Evolutionary conservation across 2,113 vertebrate species (phyloP).

Genomic region (Podarcis muralis): DNA sequence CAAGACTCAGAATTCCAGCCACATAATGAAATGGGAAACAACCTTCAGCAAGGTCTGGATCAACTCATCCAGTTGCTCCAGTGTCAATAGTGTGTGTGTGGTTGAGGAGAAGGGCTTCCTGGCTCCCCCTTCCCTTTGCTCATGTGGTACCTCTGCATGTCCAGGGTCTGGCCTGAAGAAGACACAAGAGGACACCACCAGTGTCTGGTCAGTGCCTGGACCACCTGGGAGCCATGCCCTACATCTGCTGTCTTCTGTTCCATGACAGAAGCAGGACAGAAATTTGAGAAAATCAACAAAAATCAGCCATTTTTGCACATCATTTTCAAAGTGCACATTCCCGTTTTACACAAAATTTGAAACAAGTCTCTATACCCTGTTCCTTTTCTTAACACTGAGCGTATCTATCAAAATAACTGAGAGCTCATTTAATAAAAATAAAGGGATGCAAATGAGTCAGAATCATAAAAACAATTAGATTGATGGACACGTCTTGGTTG

Average conservation of each 20-base stretch:
- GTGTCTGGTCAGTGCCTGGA: too few relatives aligned
- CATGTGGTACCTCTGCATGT: too few relatives aligned
- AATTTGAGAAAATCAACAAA: too few relatives aligned
- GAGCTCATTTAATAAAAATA: conserved; percentile 81
- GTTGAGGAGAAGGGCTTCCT: background rate
- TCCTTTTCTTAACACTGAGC: conserved; percentile 61
- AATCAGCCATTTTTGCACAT: background rate
- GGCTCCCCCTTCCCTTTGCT: too few relatives aligned
- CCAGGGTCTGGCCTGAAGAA: too few relatives aligned
- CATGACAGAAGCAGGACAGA: too few relatives aligned
- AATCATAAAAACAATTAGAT: conserved; percentile 79
- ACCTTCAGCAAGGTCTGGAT: background rate
- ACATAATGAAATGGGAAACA: background rate
- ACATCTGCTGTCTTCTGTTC: too few relatives aligned
- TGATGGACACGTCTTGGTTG: conserved; percentile 77
- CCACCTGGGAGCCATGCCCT: too few relatives aligned
- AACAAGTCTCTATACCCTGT: conserved; percentile 18
- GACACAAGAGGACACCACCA: too few relatives aligned
- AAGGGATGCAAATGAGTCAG: conserved; percentile 78
- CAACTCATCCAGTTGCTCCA: background rate
- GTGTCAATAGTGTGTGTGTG: too few relatives aligned
- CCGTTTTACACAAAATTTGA: background rate
- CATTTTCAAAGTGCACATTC: background rate
- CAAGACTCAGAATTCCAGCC: background rate
- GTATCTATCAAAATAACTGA: conserved; percentile 59